A percentile compares a stretch with the other conserved stretches of the same genome.
Evolutionary conservation across 1,140 invertebrate genomes (phyloP).

Genomic region (Ceratitis capitata): DNA sequence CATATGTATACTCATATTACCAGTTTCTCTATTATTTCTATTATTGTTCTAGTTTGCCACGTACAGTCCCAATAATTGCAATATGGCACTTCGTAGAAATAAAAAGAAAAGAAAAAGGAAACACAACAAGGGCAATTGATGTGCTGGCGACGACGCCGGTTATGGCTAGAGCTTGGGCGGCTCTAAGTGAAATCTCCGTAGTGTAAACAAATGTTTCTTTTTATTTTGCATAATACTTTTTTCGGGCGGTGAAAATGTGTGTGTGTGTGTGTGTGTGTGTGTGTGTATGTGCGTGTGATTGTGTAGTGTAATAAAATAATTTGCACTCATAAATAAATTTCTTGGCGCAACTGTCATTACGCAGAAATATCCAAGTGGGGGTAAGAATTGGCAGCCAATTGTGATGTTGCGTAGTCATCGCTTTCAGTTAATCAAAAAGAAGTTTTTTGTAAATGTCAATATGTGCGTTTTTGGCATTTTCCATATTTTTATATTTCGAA

Average conservation of each 20-base stretch:
- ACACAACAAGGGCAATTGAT: not conserved
- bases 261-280: not conserved
- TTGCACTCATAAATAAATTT: conserved; percentile 3
- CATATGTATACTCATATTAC: not conserved
- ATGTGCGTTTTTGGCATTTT: too few relatives aligned
- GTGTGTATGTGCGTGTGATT: not conserved
- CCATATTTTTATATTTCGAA: not conserved
- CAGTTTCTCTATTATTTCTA: not conserved
- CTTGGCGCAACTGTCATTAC: not conserved
- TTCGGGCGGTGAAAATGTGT: too few relatives aligned
- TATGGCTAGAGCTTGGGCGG: not conserved
- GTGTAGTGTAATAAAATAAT: conserved; percentile 9
- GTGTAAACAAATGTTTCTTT: too few relatives aligned
- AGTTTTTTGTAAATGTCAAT: not conserved
- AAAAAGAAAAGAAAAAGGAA: not conserved
- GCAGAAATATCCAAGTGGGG: not conserved
- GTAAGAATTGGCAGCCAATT: not conserved
- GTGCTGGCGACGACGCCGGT: not conserved
- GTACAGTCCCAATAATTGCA: not conserved
- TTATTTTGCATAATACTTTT: not conserved
- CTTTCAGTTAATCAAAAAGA: not conserved
- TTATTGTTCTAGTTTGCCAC: not conserved
- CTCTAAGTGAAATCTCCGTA: too few relatives aligned
- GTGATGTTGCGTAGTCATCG: not conserved
- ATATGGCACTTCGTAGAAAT: not conserved